These are phyloP conservation scores for Lysandra bellargus DNA, from an alignment of 2,888 invertebrate genomes.

Conservation along the genomic window DNA sequence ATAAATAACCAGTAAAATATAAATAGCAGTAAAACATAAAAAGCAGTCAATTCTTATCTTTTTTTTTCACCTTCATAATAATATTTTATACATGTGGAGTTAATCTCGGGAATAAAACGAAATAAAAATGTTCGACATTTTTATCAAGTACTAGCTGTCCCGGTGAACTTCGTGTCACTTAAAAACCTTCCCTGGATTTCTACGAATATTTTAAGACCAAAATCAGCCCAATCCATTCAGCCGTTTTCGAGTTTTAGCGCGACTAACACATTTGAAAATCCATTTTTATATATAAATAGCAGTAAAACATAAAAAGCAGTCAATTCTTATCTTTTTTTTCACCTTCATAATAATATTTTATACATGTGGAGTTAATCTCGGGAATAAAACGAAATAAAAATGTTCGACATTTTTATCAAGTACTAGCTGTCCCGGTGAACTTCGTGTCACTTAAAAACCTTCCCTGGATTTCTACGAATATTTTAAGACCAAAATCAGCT, in stretches of 20 bases:
- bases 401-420: constrained; percentile 7
- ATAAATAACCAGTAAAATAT: not conserved
- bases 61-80: not conserved
- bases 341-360: not conserved
- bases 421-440: not conserved
- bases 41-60: not conserved
- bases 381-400: constrained; percentile 13
- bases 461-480: too few relatives aligned
- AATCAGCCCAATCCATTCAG: too few relatives aligned
- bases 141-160: too few relatives aligned
- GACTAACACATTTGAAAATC: too few relatives aligned
- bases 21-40: not conserved
- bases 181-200: too few relatives aligned
- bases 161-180: too few relatives aligned
- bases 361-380: not conserved
- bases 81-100: not conserved
- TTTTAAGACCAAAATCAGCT: too few relatives aligned
- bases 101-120: not conserved
- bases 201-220: too few relatives aligned
- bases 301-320: too few relatives aligned
- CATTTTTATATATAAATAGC: too few relatives aligned
- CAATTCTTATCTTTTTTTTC: not conserved
- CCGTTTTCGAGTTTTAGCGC: too few relatives aligned
- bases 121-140: constrained; percentile 18
- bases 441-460: too few relatives aligned